A percentile compares a stretch with the other conserved stretches of the same genome.
phyloP scores from a whole-genome alignment of 2,888 invertebrate species.

The Cyaniris semiargus region DNA sequence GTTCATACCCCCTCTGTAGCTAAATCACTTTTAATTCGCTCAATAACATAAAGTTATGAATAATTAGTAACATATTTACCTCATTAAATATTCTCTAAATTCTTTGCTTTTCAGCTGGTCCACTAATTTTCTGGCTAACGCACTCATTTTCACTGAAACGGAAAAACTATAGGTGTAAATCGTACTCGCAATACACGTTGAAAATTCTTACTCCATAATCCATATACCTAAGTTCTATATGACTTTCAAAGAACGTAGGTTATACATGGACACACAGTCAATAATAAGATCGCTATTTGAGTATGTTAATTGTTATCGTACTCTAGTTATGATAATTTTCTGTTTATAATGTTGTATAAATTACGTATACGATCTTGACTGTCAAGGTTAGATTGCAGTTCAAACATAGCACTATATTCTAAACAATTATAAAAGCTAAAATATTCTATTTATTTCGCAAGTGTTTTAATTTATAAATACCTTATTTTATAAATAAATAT shows the following conservation, averaged over 20 bases:
- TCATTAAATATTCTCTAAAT: slow-evolving; percentile 92
- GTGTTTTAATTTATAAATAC: background rate
- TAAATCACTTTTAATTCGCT: background rate
- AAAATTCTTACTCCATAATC: background rate
- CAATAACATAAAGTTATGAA: background rate
- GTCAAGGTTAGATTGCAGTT: slow-evolving; percentile 56
- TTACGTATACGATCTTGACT: slow-evolving; percentile 43
- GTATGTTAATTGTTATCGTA: slow-evolving; percentile 1
- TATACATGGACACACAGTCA: background rate
- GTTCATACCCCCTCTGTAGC: no score
- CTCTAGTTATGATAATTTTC: slow-evolving; percentile 37
- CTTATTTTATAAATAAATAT: background rate
- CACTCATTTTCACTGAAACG: slow-evolving; percentile 63
- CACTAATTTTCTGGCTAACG: slow-evolving; percentile 65
- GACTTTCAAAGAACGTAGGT: slow-evolving; percentile 14
- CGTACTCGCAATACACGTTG: background rate
- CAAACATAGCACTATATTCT: background rate
- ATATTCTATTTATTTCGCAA: background rate
- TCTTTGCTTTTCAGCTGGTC: slow-evolving; percentile 88
- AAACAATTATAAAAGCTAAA: background rate
- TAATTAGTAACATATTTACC: slow-evolving; percentile 70
- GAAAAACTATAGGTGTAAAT: slow-evolving; percentile 31
- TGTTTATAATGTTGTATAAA: slow-evolving; percentile 39
- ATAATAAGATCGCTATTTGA: background rate
- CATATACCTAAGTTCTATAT: background rate